A percentile compares a stretch with the other conserved stretches of the same genome.
Conservation (phyloP, 2,113 vertebrate species). For the Arothron firmamentum region DNA sequence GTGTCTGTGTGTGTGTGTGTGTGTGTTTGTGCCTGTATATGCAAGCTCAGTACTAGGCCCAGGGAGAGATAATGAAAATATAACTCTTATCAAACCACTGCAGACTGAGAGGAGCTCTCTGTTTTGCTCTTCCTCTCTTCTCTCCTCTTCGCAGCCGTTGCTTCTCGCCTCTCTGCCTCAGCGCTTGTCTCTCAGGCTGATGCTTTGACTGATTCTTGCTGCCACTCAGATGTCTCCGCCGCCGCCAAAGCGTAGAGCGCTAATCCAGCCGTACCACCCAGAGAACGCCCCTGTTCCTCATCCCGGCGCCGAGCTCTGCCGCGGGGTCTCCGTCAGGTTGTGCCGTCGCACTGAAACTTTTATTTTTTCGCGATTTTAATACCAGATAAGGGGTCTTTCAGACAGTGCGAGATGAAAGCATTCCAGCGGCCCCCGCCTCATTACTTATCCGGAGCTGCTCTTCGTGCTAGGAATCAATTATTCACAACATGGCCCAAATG, state of each 20-base stretch:
- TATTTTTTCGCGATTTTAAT: slow-evolving; percentile 31
- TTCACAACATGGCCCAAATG: slow-evolving; percentile 60
- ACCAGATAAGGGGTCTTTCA: slow-evolving; percentile 27
- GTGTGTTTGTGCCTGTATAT: slow-evolving; percentile 32
- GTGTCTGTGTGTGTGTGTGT: slow-evolving; percentile 20
- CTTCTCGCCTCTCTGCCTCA: slow-evolving; percentile 37
- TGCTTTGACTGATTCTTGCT: slow-evolving; percentile 46
- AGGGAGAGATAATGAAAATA: slow-evolving; percentile 75
- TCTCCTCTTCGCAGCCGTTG: slow-evolving; percentile 41
- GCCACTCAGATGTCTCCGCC: slow-evolving; percentile 42
- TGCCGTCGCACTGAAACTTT: slow-evolving; percentile 13
- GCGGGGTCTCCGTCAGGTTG: slow-evolving; percentile 4
- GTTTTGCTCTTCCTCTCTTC: slow-evolving; percentile 23
- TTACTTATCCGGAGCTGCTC: slow-evolving; percentile 51
- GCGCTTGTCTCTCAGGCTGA: slow-evolving; percentile 50
- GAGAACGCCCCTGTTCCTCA: slow-evolving; percentile 2
- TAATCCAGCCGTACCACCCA: slow-evolving; percentile 40
- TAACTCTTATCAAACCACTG: slow-evolving; percentile 73
- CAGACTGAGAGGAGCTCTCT: slow-evolving; percentile 60
- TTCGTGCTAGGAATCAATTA: slow-evolving; percentile 55
- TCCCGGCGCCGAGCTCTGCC: slow-evolving; percentile 11
- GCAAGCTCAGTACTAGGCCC: slow-evolving; percentile 60
- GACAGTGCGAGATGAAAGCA: slow-evolving; percentile 54
- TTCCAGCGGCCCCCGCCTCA: slow-evolving; percentile 42
- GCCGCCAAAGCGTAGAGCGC: slow-evolving; percentile 16